Percentiles rank a stretch among this genome's conserved stretches.
Conservation (phyloP, 2,797 vertebrate species). For the Oreonectes daqikongensis region DNA sequence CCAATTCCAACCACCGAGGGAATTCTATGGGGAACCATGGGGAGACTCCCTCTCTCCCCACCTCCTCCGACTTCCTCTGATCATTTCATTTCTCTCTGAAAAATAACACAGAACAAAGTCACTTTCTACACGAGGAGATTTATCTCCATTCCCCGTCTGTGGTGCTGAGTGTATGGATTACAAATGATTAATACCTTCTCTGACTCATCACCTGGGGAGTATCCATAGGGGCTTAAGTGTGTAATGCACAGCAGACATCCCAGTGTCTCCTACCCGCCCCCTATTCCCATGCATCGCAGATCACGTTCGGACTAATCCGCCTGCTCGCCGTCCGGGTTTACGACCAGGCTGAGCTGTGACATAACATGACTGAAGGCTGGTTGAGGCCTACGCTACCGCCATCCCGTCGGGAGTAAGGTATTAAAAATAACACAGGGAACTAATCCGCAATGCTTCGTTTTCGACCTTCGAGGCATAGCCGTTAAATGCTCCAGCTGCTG, state of each 20-base stretch:
- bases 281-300: conserved; percentile 37
- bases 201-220: conserved; percentile 48
- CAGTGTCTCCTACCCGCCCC: conserved; percentile 42
- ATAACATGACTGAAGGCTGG: conserved; percentile 3
- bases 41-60: conserved; percentile 42
- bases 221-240: conserved; percentile 46
- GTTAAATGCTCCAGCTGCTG: conserved; percentile 33
- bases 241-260: conserved; percentile 53
- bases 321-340: neutral
- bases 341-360: neutral
- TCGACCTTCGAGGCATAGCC: conserved; percentile 39
- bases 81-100: conserved; percentile 7
- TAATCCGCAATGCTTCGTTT: conserved; percentile 62
- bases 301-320: conserved; percentile 3
- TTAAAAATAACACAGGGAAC: conserved; percentile 63
- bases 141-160: conserved; percentile 20
- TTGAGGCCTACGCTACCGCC: neutral
- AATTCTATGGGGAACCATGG: conserved; percentile 34
- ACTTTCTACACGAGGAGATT: conserved; percentile 27
- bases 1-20: conserved; percentile 25
- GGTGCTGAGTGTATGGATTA: conserved; percentile 52
- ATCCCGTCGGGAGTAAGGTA: conserved; percentile 42
- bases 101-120: conserved; percentile 32
- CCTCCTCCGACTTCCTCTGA: conserved; percentile 21
- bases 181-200: conserved; percentile 56